These are phyloP conservation scores for Pongo pygmaeus DNA, from an alignment of 2,113 vertebrate species.

Conservation along the genomic window DNA sequence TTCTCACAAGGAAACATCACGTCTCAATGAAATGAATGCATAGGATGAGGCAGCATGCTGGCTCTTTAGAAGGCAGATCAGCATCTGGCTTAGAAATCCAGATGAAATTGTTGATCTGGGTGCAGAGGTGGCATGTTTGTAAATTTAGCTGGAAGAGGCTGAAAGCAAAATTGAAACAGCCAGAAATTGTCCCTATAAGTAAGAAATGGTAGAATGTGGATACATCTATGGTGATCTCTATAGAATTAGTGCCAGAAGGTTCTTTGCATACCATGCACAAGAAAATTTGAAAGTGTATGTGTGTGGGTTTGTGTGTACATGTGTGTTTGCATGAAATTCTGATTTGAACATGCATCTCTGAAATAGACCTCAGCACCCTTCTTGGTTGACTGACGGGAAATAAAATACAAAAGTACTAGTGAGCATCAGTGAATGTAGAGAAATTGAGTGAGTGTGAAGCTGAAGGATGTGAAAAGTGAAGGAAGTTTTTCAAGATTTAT, in stretches of 20 bases:
- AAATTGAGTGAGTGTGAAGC: too few species aligned
- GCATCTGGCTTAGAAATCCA: not conserved
- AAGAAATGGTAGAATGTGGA: too few species aligned
- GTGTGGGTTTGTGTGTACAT: too few species aligned
- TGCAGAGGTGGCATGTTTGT: not conserved
- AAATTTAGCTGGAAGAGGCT: not conserved
- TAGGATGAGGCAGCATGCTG: not conserved
- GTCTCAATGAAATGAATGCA: not conserved
- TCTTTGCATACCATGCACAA: not conserved
- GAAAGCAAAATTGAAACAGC: not conserved
- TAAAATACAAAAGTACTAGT: not conserved
- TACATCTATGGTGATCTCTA: not conserved
- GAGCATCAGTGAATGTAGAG: too few species aligned
- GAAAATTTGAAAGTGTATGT: too few species aligned
- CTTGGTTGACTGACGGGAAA: not conserved
- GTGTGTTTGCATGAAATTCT: not conserved
- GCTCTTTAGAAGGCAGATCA: rapidly evolving
- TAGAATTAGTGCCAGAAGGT: not conserved
- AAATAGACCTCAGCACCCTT: not conserved
- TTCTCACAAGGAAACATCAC: too few species aligned
- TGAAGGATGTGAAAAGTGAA: too few species aligned
- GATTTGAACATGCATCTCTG: not conserved
- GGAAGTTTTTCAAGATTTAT: not conserved
- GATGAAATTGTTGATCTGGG: too few species aligned
- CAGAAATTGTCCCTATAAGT: not conserved